Base-by-base conservation (phyloP, 2,113 vertebrate species). In the Mixornis gularis region DNA sequence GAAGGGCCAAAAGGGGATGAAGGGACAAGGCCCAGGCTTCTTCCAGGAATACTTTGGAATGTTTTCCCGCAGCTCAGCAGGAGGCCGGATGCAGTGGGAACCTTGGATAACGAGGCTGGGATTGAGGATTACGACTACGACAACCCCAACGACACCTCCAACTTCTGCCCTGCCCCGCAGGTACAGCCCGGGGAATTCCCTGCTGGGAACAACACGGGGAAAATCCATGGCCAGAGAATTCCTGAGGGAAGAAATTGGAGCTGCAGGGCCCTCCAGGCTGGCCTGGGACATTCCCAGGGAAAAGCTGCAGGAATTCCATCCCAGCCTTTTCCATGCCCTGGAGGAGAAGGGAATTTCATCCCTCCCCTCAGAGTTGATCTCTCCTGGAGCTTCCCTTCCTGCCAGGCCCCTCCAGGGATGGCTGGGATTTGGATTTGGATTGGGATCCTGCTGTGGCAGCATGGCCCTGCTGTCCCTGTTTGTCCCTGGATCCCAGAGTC, bases 121-220 rank as follows among this genome's bases (percentile, higher is more conserved):
- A 98, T 99, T 1, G 98, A 95, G 32, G 98, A 98, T 40, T 99
- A 99, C 6, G 96, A 99, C 93, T 99, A 99, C 92, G 97, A 98
- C 95, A 99, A 99, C 46, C 98, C 98, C 81, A 98, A 98, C 0
- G 99, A 99, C 82, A 99, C 98, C 22, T 97, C 97, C 85, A 98
- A 99, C 96, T 99, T 99, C 96, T 99, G 99, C 90, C 99, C 99
- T 9, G 98, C 97, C 3, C 79, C 98, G 36, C 96, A 98, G 98
- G 72, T 60, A 38, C n/a, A 6, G 55, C 71, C 34, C 8, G 1
- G 17, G 34, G 26, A 68, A 17, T 17, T 38, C 43, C 66, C n/a
- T 58, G 56, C n/a, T 58, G 59, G 26, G 11, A 44, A 18, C 17
- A 43, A 18, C 43, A 17, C 43, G 9, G 51, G 51, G 5, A 32